Conservation (phyloP, 2,797 vertebrate genomes). For the Serranus cabrilla region DNA sequence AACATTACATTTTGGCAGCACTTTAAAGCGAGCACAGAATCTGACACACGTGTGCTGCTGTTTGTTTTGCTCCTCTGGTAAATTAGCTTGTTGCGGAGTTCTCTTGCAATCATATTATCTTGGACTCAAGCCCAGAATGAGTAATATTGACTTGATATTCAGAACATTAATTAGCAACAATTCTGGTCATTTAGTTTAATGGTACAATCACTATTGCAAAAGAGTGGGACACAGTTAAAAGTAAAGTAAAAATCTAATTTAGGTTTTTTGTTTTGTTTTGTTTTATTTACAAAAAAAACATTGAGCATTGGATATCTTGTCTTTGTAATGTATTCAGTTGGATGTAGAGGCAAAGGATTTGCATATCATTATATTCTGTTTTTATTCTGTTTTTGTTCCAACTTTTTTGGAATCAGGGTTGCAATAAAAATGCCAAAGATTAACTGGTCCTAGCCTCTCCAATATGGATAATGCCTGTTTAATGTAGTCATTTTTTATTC, state of each 20-base stretch:
- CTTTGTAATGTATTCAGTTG: too few relatives aligned
- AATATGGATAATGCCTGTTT: not conserved
- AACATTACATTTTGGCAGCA: constrained; percentile 6
- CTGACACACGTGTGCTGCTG: constrained; percentile 20
- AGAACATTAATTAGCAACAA: constrained; percentile 13
- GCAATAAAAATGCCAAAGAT: not conserved
- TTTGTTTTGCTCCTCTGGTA: constrained; percentile 6
- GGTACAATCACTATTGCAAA: not conserved
- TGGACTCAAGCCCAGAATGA: constrained; percentile 19
- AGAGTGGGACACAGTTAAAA: too few relatives aligned
- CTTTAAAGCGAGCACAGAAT: constrained; percentile 10
- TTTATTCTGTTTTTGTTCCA: too few relatives aligned
- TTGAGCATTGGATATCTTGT: too few relatives aligned
- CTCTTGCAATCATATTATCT: constrained; percentile 6
- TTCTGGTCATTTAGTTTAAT: constrained; percentile 14
- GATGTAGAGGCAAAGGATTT: too few relatives aligned
- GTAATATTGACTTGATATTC: constrained; percentile 5
- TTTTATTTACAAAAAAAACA: too few relatives aligned
- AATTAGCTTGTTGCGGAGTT: not conserved
- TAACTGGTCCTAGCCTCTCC: not conserved
- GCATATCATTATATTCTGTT: not conserved
- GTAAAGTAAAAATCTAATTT: too few relatives aligned
- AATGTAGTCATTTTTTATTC: not conserved
- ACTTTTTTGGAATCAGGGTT: too few relatives aligned
- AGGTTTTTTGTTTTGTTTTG: too few relatives aligned